Conservation (phyloP, 2,113 vertebrate genomes). For the Rousettus leschenaultii region DNA sequence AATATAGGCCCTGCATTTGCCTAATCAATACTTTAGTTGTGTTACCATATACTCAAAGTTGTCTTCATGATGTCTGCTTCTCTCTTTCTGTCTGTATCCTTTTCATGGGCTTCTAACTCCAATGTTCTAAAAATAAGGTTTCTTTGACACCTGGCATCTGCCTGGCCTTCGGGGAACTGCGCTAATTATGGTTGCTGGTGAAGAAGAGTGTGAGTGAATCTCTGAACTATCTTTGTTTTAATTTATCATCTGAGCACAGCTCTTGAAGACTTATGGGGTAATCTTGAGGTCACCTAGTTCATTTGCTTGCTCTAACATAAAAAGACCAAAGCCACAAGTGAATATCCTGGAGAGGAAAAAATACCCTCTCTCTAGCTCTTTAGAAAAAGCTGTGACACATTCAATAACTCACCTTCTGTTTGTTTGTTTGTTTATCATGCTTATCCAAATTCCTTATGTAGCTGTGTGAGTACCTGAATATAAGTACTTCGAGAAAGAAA, state of each 20-base stretch:
- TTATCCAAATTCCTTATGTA: not conserved
- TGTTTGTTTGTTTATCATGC: not conserved
- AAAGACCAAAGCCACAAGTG: not conserved
- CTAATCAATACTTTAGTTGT: not conserved
- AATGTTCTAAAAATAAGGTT: conserved; percentile 16
- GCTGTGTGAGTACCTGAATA: not conserved
- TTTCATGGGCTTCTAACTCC: not conserved
- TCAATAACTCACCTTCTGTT: not conserved
- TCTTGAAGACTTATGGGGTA: not conserved
- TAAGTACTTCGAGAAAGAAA: not conserved
- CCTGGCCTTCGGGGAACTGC: not conserved
- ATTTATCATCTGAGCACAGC: conserved; percentile 26
- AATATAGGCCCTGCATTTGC: not conserved
- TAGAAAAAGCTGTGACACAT: not conserved
- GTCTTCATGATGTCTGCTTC: not conserved
- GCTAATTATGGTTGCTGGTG: not conserved
- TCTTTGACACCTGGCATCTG: not conserved
- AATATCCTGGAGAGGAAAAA: conserved; percentile 25
- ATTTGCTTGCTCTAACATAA: not conserved
- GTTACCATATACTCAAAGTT: not conserved
- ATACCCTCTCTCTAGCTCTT: not conserved
- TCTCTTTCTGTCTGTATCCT: not conserved
- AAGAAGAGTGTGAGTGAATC: not conserved
- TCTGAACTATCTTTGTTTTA: not conserved
- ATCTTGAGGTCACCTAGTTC: not conserved